Percentiles rank a stretch among this genome's conserved stretches.
Conservation (phyloP, 2,113 vertebrate genomes). For the Mandrillus leucophaeus region DNA sequence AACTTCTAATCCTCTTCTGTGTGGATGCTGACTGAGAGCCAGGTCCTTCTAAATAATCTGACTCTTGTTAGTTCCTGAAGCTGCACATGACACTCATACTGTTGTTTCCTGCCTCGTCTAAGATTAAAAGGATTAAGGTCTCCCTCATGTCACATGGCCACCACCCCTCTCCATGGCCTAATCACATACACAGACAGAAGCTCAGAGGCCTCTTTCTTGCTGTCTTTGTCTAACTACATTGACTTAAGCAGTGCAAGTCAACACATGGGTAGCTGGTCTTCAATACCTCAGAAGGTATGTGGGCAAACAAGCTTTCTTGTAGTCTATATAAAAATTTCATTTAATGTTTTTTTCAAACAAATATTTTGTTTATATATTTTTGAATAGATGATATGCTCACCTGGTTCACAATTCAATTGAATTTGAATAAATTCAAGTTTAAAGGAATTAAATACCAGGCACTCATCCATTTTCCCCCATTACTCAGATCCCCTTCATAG, state of each 20-base stretch:
- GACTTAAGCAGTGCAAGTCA: not conserved
- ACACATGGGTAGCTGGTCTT: not conserved
- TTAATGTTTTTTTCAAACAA: not conserved
- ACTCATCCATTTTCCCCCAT: not conserved
- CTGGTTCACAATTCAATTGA: not conserved
- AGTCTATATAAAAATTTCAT: not conserved
- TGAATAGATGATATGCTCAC: not conserved
- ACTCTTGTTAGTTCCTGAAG: not conserved
- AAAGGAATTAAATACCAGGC: not conserved
- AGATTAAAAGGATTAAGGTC: not conserved
- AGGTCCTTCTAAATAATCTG: not conserved
- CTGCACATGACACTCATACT: not conserved
- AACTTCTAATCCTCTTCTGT: not conserved
- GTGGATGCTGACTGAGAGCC: not conserved
- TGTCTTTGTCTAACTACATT: not conserved
- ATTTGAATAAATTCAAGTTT: not conserved
- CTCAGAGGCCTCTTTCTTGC: not conserved
- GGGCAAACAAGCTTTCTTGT: not conserved
- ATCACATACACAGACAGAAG: not conserved
- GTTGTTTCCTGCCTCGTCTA: not conserved
- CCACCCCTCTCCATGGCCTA: not conserved
- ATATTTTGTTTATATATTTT: not conserved
- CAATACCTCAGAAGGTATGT: not conserved
- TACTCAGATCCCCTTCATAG: not conserved
- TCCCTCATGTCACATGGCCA: not conserved